Base-by-base conservation (phyloP, 1,140 invertebrate genomes). In the Alviniconcha marisindica region DNA sequence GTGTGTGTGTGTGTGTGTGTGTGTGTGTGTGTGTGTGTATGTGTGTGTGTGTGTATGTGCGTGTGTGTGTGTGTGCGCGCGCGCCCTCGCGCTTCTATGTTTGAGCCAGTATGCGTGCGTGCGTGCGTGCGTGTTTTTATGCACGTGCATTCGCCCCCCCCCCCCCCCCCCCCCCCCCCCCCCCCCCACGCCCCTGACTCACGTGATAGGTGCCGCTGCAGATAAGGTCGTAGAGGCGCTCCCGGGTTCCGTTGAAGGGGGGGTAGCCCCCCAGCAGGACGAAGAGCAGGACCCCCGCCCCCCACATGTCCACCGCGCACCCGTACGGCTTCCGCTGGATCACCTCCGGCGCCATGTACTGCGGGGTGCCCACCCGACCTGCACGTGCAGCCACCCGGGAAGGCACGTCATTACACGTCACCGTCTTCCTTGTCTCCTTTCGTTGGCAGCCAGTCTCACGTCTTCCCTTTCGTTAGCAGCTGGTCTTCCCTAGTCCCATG, bases 301-400 rank as follows among this genome's bases (percentile, higher is more conserved):
- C 97, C 98, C 98, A 99, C 78, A 99, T 96, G 93, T 99, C 98
- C 78, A 97, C 97, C 0, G 97, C 96, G 91, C 99, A 99, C n/a
- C 98, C 98, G 93, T 99, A 99, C 83, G 96, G 95, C 92, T 97
- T 95, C 89, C 96, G 95, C 77, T 96, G 96, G 38, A 99, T 96
- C 83, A 99, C 96, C 94, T 99, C 98, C 14, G 99, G 98, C 36
- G 98, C 97, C 97, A 99, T 99, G 92, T 98, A 99, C 91, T 98
- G 97, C 36, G 98, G 97, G 84, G 97, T 98, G 69, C 98, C 98
- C 74, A 99, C 96, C 80, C 97, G 96, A 91, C 97, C 97, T 97
- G 93, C 31, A 88, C 89, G 87, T 33, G 1, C 3, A 33, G 5
- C 48, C 48, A 21, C n/a, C n/a, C n/a, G n/a, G n/a, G n/a, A n/a